phyloP scores from a whole-genome alignment of 1,140 invertebrate genomes.

The Neoseiulus cucumeris region DNA sequence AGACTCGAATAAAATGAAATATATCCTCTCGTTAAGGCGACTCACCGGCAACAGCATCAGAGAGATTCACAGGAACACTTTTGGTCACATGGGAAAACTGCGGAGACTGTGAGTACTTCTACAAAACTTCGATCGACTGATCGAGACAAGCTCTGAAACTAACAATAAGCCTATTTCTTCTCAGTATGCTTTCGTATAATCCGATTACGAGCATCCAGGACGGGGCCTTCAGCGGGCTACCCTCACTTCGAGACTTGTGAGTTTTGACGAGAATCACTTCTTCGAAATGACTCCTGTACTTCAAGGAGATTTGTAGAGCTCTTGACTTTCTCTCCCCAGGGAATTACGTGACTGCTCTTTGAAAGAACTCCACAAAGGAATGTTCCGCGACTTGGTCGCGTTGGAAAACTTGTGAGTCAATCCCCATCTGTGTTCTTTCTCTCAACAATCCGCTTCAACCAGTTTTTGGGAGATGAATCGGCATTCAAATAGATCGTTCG shows the following conservation, averaged over 20 bases:
- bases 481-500: no score
- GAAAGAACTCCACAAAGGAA: not conserved
- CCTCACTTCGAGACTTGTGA: slow-evolving; percentile 21
- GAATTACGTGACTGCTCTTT: slow-evolving; percentile 19
- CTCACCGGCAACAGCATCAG: not conserved
- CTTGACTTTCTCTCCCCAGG: slow-evolving; percentile 12
- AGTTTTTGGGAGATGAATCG: no score
- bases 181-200: slow-evolving; percentile 34
- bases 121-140: not conserved
- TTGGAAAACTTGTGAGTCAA: no score
- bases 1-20: no score
- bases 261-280: slow-evolving; percentile 9
- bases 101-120: not conserved
- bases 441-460: no score
- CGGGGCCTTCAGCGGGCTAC: slow-evolving; percentile 17
- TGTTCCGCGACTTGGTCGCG: no score
- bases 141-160: not conserved
- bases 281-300: no score
- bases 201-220: slow-evolving; percentile 26
- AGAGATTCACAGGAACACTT: not conserved
- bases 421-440: no score
- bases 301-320: no score
- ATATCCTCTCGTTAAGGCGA: no score
- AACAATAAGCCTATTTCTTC: slow-evolving; percentile 17
- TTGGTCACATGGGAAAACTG: not conserved